Evolutionary conservation across 2,888 invertebrate genomes (phyloP).

Genomic region (Athripsodes cinereus): DNA sequence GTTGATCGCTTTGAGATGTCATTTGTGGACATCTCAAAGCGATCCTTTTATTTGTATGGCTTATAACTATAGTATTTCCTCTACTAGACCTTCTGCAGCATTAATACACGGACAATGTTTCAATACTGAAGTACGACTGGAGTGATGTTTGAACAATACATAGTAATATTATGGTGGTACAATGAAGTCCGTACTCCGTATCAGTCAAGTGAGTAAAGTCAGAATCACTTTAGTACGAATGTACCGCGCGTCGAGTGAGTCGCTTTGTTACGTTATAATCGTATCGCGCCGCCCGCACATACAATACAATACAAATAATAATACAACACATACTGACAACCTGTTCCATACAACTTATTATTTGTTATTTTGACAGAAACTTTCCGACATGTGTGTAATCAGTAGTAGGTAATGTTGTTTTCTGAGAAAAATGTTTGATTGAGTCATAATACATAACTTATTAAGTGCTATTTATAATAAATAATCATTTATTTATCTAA

Average conservation of each 20-base stretch:
- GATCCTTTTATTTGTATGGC: too few relatives aligned
- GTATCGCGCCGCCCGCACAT: not conserved
- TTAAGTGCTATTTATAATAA: not conserved
- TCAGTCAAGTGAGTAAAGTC: not conserved
- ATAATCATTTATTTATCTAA: too few relatives aligned
- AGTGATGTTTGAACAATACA: too few relatives aligned
- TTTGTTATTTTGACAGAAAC: conserved; percentile 1
- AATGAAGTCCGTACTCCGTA: too few relatives aligned
- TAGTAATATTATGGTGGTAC: too few relatives aligned
- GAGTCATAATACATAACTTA: not conserved
- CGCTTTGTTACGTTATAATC: not conserved
- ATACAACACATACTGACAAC: too few relatives aligned
- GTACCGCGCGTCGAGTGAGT: not conserved
- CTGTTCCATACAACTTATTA: not conserved
- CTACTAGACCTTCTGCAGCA: too few relatives aligned
- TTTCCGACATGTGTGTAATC: not conserved
- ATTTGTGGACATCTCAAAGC: not conserved
- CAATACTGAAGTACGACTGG: too few relatives aligned
- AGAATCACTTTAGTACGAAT: not conserved
- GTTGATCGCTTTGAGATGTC: not conserved
- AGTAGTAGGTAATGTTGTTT: not conserved
- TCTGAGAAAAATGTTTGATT: not conserved
- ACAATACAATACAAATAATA: too few relatives aligned
- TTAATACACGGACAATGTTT: too few relatives aligned
- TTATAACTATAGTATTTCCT: too few relatives aligned